phyloP scores from a whole-genome alignment of 2,888 invertebrate genomes.

The Drosophila affinis region DNA sequence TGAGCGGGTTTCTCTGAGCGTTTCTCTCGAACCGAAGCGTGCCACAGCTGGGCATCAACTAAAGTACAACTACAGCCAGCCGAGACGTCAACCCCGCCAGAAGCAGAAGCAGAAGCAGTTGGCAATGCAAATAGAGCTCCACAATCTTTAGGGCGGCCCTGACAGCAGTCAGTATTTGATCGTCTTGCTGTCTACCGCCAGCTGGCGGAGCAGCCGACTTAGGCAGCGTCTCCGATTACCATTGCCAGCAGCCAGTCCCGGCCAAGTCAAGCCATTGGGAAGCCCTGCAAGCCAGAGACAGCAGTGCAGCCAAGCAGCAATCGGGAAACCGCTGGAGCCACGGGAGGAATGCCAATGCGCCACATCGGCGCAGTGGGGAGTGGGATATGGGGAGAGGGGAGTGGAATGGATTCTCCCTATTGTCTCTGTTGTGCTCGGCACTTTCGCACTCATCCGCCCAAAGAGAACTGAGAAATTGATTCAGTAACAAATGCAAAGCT shows the following conservation, averaged over 20 bases:
- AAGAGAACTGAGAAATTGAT: slow-evolving; percentile 29
- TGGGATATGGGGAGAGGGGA: background rate
- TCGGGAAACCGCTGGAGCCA: slow-evolving; percentile 41
- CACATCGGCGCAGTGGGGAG: slow-evolving; percentile 4
- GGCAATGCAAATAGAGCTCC: slow-evolving; percentile 35
- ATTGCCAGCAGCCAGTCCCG: slow-evolving; percentile 38
- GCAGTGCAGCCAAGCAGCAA: slow-evolving; percentile 52
- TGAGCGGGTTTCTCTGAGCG: background rate
- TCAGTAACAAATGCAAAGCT: slow-evolving; percentile 14
- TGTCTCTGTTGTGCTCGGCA: slow-evolving; percentile 56
- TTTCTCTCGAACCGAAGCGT: slow-evolving; percentile 46
- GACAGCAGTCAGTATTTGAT: slow-evolving; percentile 43
- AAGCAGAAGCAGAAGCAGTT: slow-evolving; percentile 12
- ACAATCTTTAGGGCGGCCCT: slow-evolving; percentile 46
- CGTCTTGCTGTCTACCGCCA: slow-evolving; percentile 42
- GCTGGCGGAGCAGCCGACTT: slow-evolving; percentile 47
- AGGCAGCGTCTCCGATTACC: slow-evolving; percentile 45
- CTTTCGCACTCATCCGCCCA: slow-evolving; percentile 36
- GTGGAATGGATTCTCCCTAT: slow-evolving; percentile 16
- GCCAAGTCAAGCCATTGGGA: slow-evolving; percentile 54
- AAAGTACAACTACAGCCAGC: slow-evolving; percentile 19
- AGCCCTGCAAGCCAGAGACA: slow-evolving; percentile 66
- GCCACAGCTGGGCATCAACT: slow-evolving; percentile 62
- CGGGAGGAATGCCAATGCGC: slow-evolving; percentile 31
- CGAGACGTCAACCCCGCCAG: slow-evolving; percentile 25